Evolutionary conservation across 2,888 invertebrate species (phyloP), one percentile per base, ranked within the genome.

Genomic region (Digitonthophagus gazella): DNA sequence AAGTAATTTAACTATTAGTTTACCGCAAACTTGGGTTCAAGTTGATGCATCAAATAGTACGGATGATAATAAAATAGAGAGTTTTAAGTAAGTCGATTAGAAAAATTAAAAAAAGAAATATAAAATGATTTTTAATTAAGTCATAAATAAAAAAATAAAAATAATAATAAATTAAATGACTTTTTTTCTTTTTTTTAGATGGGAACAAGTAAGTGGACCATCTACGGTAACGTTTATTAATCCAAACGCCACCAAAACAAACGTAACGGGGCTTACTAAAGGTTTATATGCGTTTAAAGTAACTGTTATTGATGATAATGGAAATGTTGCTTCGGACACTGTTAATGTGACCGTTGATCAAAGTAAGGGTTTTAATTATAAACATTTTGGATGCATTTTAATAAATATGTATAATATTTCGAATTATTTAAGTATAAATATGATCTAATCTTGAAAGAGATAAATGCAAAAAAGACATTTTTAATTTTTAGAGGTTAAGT

Each of bases 231-330:
- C 78, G 3, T 84, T 88, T 72, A 74, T 79, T 44, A 76, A 76
- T 63, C 74, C 72, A 1, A 82, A 80, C 69, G 67, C 74, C 15
- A 81, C 81, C 65, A 81, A 88, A 66, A 91, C 93, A 6, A 95
- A 95, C 81, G 91, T 93, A 0, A 93, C 93, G 0, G 86, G 87
- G 0, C 85, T 95, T 55, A 95, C 95, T 0, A 91, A 93, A 77
- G 97, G 97, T 0, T 88, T 90, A 68, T 97, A 97, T 78, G 84
- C 88, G 67, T 93, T 95, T 80, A 89, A 90, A 77, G 83, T 96
- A 71, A 91, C 89, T n/a, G 93, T 95, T 0, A 87, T 90, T 8
- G 95, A 96, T 81, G 93, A 93, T 76, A 93, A 92, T 76, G 93
- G 92, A 65, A 93, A 95, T 77, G 89, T 89, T n/a, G 92, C 91